phyloP scores from a whole-genome alignment of 2,888 invertebrate species.

The Chymomyza caudatula region DNA sequence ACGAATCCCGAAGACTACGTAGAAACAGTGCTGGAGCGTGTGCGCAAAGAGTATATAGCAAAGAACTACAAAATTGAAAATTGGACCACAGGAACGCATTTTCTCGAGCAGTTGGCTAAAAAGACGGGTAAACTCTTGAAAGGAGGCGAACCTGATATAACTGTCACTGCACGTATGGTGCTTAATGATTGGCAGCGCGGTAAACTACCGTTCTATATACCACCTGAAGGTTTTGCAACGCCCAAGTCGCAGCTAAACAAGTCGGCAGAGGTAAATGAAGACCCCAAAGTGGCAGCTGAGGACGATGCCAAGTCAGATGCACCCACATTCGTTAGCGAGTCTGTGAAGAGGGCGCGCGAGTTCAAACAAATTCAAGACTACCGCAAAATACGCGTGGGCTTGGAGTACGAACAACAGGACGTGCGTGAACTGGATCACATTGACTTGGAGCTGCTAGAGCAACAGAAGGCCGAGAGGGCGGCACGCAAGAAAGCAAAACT shows the following conservation, averaged over 20 bases:
- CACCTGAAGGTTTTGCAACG: conserved; percentile 89
- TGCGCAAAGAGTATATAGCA: conserved; percentile 90
- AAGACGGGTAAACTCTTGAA: conserved; percentile 94
- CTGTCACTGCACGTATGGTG: conserved; percentile 93
- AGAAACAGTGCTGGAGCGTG: conserved; percentile 89
- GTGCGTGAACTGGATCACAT: conserved; percentile 77
- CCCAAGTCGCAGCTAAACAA: conserved; percentile 80
- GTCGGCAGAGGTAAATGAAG: conserved; percentile 56
- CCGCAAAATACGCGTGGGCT: conserved; percentile 86
- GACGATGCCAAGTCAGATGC: conserved; percentile 72
- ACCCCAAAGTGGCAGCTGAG: conserved; percentile 30
- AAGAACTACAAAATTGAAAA: conserved; percentile 92
- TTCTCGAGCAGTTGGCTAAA: conserved; percentile 93
- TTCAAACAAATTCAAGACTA: conserved; percentile 85
- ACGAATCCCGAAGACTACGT: conserved; percentile 97
- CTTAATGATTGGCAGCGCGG: conserved; percentile 99
- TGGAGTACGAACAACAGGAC: conserved; percentile 83
- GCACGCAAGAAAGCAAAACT: conserved; percentile 68
- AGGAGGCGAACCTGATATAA: conserved; percentile 97
- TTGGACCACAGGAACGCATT: conserved; percentile 91
- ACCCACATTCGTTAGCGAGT: conserved; percentile 76
- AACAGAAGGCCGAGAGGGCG: conserved; percentile 76
- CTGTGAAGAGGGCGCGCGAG: conserved; percentile 78
- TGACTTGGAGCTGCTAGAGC: conserved; percentile 81
- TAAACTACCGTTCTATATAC: conserved; percentile 95